phyloP scores from a whole-genome alignment of 1,140 invertebrate species.

The Andricus grossulariae region DNA sequence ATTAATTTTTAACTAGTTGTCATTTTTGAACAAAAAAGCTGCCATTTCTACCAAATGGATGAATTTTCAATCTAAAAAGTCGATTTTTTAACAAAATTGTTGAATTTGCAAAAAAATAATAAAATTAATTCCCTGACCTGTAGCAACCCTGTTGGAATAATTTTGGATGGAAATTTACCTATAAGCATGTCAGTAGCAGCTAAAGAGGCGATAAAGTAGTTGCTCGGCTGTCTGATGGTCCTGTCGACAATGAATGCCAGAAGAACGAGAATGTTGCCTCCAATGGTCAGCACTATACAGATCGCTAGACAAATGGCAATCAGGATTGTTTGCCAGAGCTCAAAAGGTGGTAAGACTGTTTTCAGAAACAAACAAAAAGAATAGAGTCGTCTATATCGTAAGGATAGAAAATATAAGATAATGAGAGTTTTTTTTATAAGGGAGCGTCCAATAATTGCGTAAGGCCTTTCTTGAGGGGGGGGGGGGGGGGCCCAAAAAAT shows the following conservation, averaged over 20 bases:
- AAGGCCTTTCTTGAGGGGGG: too few relatives aligned
- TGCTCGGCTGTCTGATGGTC: constrained; percentile 97
- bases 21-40: too few relatives aligned
- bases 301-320: constrained; percentile 93
- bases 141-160: not conserved
- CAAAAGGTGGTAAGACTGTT: constrained; percentile 88
- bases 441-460: too few relatives aligned
- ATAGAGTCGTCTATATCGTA: constrained; percentile 19
- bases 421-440: not conserved
- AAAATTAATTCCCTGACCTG: too few relatives aligned
- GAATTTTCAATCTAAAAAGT: too few relatives aligned
- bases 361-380: constrained; percentile 62
- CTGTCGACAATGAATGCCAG: constrained; percentile 97
- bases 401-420: not conserved
- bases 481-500: too few relatives aligned
- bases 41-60: too few relatives aligned
- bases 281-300: constrained; percentile 94
- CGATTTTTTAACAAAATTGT: too few relatives aligned
- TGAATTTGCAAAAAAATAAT: too few relatives aligned
- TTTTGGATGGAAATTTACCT: constrained; percentile 78
- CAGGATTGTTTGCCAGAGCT: constrained; percentile 92
- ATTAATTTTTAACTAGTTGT: too few relatives aligned
- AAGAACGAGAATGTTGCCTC: constrained; percentile 97
- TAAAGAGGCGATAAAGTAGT: constrained; percentile 99
- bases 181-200: constrained; percentile 99